Conservation (phyloP, 2,888 invertebrate genomes). For the Scelioninae gen. 2 region DNA sequence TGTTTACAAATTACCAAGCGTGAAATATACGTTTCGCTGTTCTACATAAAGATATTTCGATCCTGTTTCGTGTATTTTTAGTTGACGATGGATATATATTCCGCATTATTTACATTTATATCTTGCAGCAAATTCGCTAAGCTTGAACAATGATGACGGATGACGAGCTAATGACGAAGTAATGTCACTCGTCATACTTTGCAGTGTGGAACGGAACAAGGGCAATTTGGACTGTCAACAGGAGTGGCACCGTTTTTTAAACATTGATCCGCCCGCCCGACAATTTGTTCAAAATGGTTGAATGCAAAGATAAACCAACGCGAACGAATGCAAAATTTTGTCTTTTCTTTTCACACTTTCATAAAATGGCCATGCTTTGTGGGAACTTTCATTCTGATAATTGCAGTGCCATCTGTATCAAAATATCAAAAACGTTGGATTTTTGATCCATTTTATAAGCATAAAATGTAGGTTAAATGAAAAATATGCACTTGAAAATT, state of each 20-base stretch:
- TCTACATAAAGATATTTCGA: slow-evolving; percentile 39
- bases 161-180: slow-evolving; percentile 59
- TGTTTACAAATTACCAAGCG: not conserved
- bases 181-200: slow-evolving; percentile 56
- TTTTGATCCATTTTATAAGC: too few relatives aligned
- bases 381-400: too few relatives aligned
- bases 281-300: too few relatives aligned
- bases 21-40: not conserved
- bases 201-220: slow-evolving; percentile 46
- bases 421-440: too few relatives aligned
- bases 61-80: slow-evolving; percentile 52
- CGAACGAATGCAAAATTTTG: too few relatives aligned
- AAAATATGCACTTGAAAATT: too few relatives aligned
- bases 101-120: slow-evolving; percentile 50
- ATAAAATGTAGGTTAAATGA: too few relatives aligned
- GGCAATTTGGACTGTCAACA: slow-evolving; percentile 52
- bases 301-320: too few relatives aligned
- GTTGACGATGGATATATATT: slow-evolving; percentile 36
- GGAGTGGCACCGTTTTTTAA: slow-evolving; percentile 35
- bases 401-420: too few relatives aligned
- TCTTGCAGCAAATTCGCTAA: slow-evolving; percentile 38
- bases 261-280: not conserved
- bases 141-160: slow-evolving; percentile 60
- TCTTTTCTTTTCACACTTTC: too few relatives aligned
- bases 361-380: too few relatives aligned